Evolutionary conservation across 1,140 invertebrate genomes (phyloP).

Genomic region (Nixonia krombeini): DNA sequence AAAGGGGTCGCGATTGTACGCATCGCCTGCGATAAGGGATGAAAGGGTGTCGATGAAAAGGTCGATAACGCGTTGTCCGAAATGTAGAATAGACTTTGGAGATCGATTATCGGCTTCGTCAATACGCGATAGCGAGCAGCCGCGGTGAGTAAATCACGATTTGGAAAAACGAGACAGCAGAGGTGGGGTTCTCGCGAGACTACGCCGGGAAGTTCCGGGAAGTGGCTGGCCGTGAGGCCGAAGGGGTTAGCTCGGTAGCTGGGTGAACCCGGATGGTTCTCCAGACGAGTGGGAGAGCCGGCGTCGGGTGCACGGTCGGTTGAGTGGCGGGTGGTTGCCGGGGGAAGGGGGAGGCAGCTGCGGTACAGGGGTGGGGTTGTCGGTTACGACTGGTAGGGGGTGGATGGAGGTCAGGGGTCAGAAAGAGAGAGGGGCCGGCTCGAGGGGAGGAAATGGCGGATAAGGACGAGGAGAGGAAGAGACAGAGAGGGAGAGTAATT

Average conservation of each 20-base stretch:
- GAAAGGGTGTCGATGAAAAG: no score
- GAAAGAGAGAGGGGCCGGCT: conserved; percentile 12
- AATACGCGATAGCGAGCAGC: background rate
- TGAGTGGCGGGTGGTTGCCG: no score
- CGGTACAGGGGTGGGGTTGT: conserved; percentile 27
- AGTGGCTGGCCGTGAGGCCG: conserved; percentile 27
- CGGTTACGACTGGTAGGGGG: conserved; percentile 38
- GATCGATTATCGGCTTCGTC: no score
- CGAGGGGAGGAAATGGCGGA: conserved; percentile 42
- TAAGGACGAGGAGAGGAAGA: conserved; percentile 24
- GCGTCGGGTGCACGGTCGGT: background rate
- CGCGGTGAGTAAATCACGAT: conserved; percentile 21
- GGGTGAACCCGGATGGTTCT: conserved; percentile 42
- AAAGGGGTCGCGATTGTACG: no score
- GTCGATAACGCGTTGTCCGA: no score
- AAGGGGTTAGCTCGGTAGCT: conserved; percentile 46
- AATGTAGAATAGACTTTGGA: no score
- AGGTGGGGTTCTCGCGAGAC: conserved; percentile 31
- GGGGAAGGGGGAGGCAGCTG: background rate
- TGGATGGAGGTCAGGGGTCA: conserved; percentile 34
- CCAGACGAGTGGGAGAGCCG: conserved; percentile 40
- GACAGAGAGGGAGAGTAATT: conserved; percentile 33
- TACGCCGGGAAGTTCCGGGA: conserved; percentile 41
- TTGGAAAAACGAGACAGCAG: conserved; percentile 38
- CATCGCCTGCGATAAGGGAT: no score